Evolutionary conservation across 1,140 invertebrate species (phyloP).

Genomic region (Lepidurus couesii): DNA sequence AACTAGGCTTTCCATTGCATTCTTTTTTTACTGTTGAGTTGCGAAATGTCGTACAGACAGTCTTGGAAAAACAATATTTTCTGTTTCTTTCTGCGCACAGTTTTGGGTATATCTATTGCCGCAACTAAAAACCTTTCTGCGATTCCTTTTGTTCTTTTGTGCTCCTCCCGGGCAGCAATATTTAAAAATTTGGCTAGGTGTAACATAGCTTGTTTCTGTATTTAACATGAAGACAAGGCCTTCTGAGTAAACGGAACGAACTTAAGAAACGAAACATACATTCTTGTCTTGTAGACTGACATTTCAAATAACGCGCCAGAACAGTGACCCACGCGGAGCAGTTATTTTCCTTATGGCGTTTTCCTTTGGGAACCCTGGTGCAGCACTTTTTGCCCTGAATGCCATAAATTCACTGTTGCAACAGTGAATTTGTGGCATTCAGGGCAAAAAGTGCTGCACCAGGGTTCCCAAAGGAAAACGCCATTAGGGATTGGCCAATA

Average conservation of each 20-base stretch:
- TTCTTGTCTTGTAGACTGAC: neutral
- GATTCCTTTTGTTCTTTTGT: neutral
- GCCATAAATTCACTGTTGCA: too few species aligned
- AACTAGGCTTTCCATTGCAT: conserved; percentile 8
- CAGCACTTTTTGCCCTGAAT: too few species aligned
- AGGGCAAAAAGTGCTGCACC: too few species aligned
- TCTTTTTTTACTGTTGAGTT: neutral
- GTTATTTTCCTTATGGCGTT: neutral
- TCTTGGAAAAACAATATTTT: neutral
- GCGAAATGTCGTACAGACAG: neutral
- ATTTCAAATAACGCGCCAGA: neutral
- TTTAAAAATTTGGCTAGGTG: conserved; percentile 19
- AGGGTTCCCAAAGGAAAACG: too few species aligned
- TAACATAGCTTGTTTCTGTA: conserved; percentile 22
- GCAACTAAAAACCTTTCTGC: neutral
- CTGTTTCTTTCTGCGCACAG: neutral
- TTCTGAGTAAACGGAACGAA: conserved; percentile 14
- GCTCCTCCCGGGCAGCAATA: conserved; percentile 17
- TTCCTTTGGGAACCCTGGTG: too few species aligned
- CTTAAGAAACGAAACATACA: neutral
- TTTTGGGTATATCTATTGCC: neutral
- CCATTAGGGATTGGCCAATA: neutral
- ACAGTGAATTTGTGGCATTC: too few species aligned
- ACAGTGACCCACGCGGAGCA: neutral
- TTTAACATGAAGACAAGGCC: conserved; percentile 12